A percentile compares a stretch with the other conserved stretches of the same genome.
Conservation (phyloP, 2,888 invertebrate species). For the Dicranocentrus wangi region DNA sequence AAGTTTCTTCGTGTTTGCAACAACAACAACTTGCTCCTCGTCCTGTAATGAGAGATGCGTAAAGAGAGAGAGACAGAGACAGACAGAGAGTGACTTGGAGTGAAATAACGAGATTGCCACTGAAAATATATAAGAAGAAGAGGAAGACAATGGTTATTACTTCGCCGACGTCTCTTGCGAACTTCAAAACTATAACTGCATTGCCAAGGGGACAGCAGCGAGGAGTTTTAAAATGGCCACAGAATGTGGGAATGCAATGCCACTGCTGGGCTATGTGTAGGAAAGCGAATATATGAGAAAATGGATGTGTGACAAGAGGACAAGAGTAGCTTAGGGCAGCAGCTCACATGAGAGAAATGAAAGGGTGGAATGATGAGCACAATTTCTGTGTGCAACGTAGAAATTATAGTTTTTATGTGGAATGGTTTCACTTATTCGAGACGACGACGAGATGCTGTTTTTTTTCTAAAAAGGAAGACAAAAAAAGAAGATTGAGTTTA, state of each 20-base stretch:
- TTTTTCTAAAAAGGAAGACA: not conserved
- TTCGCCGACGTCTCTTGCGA: not conserved
- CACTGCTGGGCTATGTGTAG: too few relatives aligned
- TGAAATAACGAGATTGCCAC: slow-evolving; percentile 33
- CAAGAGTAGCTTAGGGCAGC: slow-evolving; percentile 21
- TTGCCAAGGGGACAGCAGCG: slow-evolving; percentile 13
- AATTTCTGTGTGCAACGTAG: slow-evolving; percentile 5
- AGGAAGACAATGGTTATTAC: slow-evolving; percentile 34
- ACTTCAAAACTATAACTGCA: not conserved
- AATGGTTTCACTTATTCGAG: not conserved
- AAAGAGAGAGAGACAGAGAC: too few relatives aligned
- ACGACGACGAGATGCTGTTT: not conserved
- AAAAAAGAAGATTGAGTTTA: not conserved
- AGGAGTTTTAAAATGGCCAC: too few relatives aligned
- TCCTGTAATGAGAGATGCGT: too few relatives aligned
- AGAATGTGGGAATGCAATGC: too few relatives aligned
- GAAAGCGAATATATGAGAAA: not conserved
- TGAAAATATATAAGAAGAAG: slow-evolving; percentile 32
- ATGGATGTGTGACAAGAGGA: slow-evolving; percentile 20
- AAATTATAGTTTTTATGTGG: slow-evolving; percentile 2
- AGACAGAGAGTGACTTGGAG: not conserved
- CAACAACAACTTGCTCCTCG: too few relatives aligned
- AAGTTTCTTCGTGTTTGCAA: too few relatives aligned
- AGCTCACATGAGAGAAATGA: too few relatives aligned
- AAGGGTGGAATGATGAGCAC: not conserved